Percentiles rank a stretch among this genome's conserved stretches.
Evolutionary conservation across 2,113 vertebrate genomes (phyloP).

Genomic region (Balaenoptera acutorostrata): DNA sequence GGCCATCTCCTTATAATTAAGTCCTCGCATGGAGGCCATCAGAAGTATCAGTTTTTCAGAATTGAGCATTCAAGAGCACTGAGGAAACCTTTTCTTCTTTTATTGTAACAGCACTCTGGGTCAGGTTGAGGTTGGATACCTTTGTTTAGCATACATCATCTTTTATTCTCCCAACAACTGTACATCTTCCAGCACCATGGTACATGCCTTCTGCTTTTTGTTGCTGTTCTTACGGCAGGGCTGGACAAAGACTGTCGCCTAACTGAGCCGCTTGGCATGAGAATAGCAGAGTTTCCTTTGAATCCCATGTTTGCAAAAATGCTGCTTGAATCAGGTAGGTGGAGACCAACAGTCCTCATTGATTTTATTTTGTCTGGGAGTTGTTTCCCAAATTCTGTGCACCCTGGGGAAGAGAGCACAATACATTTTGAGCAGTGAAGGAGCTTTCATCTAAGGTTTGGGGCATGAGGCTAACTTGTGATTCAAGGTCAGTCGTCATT

Average conservation of each 20-base stretch:
- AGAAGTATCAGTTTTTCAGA: neutral
- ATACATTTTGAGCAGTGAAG: neutral
- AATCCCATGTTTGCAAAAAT: conserved; percentile 99
- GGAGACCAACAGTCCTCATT: neutral
- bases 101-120: neutral
- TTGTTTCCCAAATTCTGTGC: neutral
- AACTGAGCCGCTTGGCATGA: conserved; percentile 93
- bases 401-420: neutral
- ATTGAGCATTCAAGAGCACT: neutral
- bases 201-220: neutral
- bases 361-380: neutral
- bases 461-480: neutral
- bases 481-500: neutral
- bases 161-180: neutral
- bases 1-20: neutral
- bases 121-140: neutral
- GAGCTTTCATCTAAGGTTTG: neutral
- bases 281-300: conserved; percentile 97
- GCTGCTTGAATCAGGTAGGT: conserved; percentile 93
- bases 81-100: neutral
- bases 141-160: neutral
- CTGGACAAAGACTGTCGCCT: conserved; percentile 95
- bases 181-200: neutral
- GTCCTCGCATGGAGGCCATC: neutral
- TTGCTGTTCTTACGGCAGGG: conserved; percentile 79